A percentile compares a stretch with the other conserved stretches of the same genome.
phyloP scores from a whole-genome alignment of 1,140 invertebrate genomes.

The Solenopsis fugax region DNA sequence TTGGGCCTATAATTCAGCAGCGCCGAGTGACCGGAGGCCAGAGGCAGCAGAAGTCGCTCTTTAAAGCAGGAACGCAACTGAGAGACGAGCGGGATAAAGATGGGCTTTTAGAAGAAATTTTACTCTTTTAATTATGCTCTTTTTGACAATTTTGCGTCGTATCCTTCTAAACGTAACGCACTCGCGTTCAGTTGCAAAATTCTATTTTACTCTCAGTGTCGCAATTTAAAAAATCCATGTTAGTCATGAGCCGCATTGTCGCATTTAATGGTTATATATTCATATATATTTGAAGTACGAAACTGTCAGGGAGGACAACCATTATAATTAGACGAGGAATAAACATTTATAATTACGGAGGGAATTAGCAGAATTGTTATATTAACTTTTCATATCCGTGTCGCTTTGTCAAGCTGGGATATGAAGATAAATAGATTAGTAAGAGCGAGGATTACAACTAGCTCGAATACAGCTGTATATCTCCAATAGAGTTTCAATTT shows the following conservation, averaged over 20 bases:
- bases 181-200: background rate
- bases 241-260: background rate
- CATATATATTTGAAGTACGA: background rate
- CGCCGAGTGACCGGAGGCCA: background rate
- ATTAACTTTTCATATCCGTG: background rate
- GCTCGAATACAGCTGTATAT: background rate
- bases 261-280: background rate
- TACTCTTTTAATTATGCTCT: slow-evolving; percentile 11
- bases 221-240: slow-evolving; percentile 1
- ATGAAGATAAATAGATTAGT: slow-evolving; percentile 4
- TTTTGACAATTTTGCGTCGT: background rate
- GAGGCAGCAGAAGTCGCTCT: background rate
- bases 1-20: background rate
- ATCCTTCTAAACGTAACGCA: background rate
- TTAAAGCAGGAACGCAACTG: background rate
- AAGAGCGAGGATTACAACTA: background rate
- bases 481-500: background rate
- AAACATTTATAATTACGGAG: background rate
- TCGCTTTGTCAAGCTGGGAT: background rate
- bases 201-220: background rate
- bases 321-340: background rate
- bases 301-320: background rate
- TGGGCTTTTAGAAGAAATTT: background rate
- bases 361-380: background rate
- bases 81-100: background rate